These are phyloP conservation scores for Carpatolechia fugitivella DNA, from an alignment of 2,888 invertebrate species.

Conservation along the genomic window DNA sequence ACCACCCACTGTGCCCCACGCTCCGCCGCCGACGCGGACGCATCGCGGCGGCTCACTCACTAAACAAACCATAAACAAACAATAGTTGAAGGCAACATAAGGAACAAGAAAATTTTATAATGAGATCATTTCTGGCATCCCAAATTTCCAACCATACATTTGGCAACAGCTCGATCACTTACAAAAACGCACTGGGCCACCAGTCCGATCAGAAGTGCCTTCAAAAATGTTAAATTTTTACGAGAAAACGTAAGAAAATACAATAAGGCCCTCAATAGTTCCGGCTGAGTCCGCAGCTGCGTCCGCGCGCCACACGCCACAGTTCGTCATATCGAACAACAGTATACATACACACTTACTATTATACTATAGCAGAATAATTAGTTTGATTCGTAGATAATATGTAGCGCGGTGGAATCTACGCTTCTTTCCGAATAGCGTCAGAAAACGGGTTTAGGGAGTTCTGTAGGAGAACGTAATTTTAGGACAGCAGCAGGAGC, in stretches of 20 bases:
- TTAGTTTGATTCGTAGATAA: constrained; percentile 79
- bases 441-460: not conserved
- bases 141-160: constrained; percentile 33
- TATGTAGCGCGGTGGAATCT: constrained; percentile 63
- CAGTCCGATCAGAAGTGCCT: constrained; percentile 97
- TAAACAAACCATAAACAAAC: constrained; percentile 84
- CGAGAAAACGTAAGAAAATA: constrained; percentile 85
- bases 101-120: constrained; percentile 39
- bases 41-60: constrained; percentile 81
- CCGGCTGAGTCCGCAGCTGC: constrained; percentile 80
- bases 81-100: constrained; percentile 89
- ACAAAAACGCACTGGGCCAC: constrained; percentile 90
- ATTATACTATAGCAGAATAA: constrained; percentile 78
- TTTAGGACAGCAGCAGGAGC: not conserved
- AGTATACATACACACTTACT: constrained; percentile 73
- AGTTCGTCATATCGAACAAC: constrained; percentile 63
- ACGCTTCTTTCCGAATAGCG: constrained; percentile 33
- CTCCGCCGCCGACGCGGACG: constrained; percentile 54
- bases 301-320: constrained; percentile 44
- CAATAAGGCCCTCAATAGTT: constrained; percentile 94
- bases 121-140: constrained; percentile 33
- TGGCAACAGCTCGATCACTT: constrained; percentile 45
- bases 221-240: constrained; percentile 91
- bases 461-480: constrained; percentile 7
- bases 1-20: constrained; percentile 38